Conservation (phyloP, 2,113 vertebrate species). For the Cichladusa arquata region DNA sequence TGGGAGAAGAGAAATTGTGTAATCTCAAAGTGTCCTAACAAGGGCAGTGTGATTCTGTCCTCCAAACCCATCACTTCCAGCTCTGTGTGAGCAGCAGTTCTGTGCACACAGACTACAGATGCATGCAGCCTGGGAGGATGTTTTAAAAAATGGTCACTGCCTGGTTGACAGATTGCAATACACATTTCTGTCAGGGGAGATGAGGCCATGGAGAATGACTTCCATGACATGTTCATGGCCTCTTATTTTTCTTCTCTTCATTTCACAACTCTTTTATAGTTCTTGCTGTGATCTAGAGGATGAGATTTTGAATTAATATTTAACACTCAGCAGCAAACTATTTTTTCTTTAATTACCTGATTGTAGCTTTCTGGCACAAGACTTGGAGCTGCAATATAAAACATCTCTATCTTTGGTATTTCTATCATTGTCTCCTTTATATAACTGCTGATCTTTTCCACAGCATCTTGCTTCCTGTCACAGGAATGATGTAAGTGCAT, state of each 20-base stretch:
- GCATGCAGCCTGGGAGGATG: neutral
- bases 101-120: neutral
- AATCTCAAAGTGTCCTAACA: neutral
- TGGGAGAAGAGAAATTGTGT: neutral
- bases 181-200: conserved; percentile 24
- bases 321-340: neutral
- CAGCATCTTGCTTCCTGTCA: conserved; percentile 33
- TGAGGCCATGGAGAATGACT: neutral
- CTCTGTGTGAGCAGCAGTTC: neutral
- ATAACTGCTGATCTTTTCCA: conserved; percentile 47
- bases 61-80: neutral
- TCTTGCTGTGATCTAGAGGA: neutral
- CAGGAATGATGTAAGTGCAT: neutral
- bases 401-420: conserved; percentile 32
- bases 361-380: conserved; percentile 42
- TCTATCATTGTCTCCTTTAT: conserved; percentile 42
- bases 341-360: neutral
- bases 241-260: conserved; percentile 19
- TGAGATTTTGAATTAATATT: conserved; percentile 7
- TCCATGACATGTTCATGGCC: conserved; percentile 11
- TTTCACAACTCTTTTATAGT: neutral
- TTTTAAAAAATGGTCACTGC: neutral
- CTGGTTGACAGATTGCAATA: conserved; percentile 3
- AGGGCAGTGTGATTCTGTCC: neutral
- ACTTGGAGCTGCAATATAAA: conserved; percentile 37